phyloP scores from a whole-genome alignment of 1,140 invertebrate genomes.

The Diprion similis region DNA sequence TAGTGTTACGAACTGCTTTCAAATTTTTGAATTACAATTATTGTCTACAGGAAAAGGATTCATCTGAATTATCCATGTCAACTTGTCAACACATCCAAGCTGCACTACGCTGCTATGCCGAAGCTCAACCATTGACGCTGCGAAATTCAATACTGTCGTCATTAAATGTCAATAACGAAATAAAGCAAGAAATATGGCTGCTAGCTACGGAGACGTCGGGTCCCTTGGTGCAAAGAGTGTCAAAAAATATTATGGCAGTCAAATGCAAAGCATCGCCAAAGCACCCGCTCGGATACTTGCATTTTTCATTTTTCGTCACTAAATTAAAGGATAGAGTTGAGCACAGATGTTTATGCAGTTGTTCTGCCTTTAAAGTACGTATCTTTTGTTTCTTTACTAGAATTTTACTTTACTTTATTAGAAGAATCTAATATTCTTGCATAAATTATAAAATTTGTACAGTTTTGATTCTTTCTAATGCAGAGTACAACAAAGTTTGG shows the following conservation, averaged over 20 bases:
- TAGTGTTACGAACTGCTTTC: conserved; percentile 14
- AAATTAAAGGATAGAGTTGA: conserved; percentile 65
- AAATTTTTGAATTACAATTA: conserved; percentile 20
- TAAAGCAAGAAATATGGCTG: conserved; percentile 73
- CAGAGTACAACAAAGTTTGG: conserved; percentile 39
- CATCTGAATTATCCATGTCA: conserved; percentile 39
- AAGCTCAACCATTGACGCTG: conserved; percentile 70
- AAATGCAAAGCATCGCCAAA: conserved; percentile 75
- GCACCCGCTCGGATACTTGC: conserved; percentile 78
- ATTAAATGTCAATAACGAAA: conserved; percentile 69
- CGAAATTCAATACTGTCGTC: conserved; percentile 72
- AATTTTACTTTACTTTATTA: conserved; percentile 13
- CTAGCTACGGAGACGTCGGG: conserved; percentile 70
- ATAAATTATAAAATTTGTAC: conserved; percentile 22
- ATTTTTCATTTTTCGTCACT: conserved; percentile 71
- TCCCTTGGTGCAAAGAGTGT: conserved; percentile 78
- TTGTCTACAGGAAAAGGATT: conserved; percentile 52
- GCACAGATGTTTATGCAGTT: conserved; percentile 71
- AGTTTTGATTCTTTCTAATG: conserved; percentile 30
- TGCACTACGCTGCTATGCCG: conserved; percentile 70
- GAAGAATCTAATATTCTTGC: conserved; percentile 13
- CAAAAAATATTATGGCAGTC: conserved; percentile 80
- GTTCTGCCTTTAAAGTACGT: conserved; percentile 67
- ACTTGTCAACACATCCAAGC: conserved; percentile 75
- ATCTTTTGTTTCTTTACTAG: neutral